Evolutionary conservation across 2,797 vertebrate species (phyloP).

Genomic region (Columba guinea): DNA sequence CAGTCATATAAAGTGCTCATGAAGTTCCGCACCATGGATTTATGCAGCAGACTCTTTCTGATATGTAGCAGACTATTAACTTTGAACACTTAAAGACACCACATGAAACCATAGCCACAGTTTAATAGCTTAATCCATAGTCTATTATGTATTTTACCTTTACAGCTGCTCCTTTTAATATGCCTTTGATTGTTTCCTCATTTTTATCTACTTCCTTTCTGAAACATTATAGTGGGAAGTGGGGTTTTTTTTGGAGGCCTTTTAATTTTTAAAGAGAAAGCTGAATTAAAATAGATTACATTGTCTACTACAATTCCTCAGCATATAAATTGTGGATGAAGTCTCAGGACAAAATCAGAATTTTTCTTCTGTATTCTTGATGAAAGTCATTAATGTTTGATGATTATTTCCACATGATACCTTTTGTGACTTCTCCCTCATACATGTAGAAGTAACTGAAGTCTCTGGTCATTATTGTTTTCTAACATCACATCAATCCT

Average conservation of each 20-base stretch:
- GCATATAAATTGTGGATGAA: neutral
- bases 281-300: neutral
- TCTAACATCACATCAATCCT: neutral
- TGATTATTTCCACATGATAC: neutral
- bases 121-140: conserved; percentile 38
- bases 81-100: neutral
- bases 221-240: conserved; percentile 1
- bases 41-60: neutral
- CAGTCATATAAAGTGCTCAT: neutral
- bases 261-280: conserved; percentile 28
- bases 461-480: neutral
- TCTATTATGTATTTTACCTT: conserved; percentile 22
- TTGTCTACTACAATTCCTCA: neutral
- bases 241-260: neutral
- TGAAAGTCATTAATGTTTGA: neutral
- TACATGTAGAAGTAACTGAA: neutral
- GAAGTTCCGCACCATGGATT: neutral
- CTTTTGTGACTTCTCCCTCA: neutral
- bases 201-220: conserved; percentile 57
- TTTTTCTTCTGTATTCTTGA: neutral
- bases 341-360: neutral
- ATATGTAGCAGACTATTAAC: neutral
- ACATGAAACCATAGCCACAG: neutral
- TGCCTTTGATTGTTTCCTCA: conserved; percentile 53
- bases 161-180: conserved; percentile 36